These are phyloP conservation scores for Dysmachus trigonus DNA, from an alignment of 2,888 invertebrate genomes.

Conservation along the genomic window DNA sequence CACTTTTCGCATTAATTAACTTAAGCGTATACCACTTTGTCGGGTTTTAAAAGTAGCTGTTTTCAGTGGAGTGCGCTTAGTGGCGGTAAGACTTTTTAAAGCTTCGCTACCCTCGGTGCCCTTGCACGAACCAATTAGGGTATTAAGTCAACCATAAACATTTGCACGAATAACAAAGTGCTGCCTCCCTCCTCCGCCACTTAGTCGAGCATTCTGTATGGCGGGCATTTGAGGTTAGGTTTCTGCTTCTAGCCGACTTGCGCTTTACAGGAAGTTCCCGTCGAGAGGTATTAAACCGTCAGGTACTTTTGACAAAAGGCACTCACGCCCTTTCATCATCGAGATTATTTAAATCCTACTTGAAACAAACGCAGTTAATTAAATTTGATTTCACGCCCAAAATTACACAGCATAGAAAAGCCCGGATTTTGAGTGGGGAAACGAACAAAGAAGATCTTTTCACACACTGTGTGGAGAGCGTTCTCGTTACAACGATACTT, in stretches of 20 bases:
- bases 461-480: background rate
- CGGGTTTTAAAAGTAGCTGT: background rate
- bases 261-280: background rate
- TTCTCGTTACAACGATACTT: background rate
- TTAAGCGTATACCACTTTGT: background rate
- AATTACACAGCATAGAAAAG: background rate
- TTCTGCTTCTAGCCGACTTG: background rate
- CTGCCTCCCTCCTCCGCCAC: background rate
- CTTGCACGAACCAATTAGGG: background rate
- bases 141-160: background rate
- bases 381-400: background rate
- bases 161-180: background rate
- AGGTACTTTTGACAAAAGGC: background rate
- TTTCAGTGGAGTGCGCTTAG: background rate
- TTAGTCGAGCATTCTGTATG: background rate
- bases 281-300: background rate
- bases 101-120: background rate
- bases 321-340: background rate
- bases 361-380: background rate
- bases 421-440: background rate
- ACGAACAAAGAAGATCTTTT: background rate
- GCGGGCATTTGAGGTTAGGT: background rate
- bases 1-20: constrained; percentile 9
- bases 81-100: background rate
- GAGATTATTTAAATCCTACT: background rate